phyloP scores from a whole-genome alignment of 2,113 vertebrate genomes.

The Rhea americana region DNA sequence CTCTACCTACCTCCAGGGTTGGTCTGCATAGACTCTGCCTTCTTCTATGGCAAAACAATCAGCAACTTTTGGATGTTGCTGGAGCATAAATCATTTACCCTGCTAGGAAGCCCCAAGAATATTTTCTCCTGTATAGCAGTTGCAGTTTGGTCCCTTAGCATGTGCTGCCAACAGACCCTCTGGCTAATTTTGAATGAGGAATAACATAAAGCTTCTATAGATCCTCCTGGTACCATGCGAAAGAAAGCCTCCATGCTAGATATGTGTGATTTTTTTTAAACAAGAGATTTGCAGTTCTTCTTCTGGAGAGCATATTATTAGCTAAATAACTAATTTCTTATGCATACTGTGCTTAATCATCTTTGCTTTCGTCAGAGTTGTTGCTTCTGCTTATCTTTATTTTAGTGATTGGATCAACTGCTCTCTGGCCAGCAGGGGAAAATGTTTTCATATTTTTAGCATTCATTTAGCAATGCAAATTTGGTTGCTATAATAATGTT shows the following conservation, averaged over 20 bases:
- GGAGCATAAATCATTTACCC: background rate
- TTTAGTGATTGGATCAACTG: constrained; percentile 18
- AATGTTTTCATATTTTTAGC: constrained; percentile 36
- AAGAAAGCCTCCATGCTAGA: background rate
- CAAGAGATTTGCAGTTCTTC: background rate
- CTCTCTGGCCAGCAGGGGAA: constrained; percentile 1
- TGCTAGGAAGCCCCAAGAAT: background rate
- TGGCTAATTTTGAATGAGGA: background rate
- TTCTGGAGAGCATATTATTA: background rate
- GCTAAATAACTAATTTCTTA: background rate
- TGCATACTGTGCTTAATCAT: background rate
- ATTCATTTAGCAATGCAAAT: constrained; percentile 45
- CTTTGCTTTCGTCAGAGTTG: background rate
- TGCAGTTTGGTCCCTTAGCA: background rate
- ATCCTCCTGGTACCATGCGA: background rate
- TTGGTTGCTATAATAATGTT: constrained; percentile 23
- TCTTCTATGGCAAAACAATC: background rate
- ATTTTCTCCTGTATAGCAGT: background rate
- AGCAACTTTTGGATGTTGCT: accelerated
- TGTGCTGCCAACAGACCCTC: accelerated
- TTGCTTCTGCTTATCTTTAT: constrained; percentile 9
- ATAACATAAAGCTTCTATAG: background rate
- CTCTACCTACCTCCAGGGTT: background rate
- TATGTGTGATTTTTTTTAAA: background rate
- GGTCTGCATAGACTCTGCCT: background rate